Conservation (phyloP, 1,140 invertebrate genomes). For the Aporrectodea caliginosa region DNA sequence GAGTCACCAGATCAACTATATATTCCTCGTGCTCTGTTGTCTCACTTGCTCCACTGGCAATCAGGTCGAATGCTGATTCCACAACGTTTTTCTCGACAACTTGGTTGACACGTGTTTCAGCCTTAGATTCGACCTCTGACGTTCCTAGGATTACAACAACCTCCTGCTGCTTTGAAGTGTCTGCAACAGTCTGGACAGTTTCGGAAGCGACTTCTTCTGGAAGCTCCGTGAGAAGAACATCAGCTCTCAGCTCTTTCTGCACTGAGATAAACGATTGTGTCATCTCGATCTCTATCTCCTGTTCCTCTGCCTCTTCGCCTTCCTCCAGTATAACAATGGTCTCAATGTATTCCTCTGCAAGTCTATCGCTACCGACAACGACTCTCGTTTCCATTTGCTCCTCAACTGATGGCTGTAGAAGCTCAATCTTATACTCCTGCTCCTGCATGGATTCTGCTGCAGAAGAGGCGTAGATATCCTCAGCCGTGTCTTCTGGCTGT, state of each 20-base stretch:
- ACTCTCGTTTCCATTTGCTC: not conserved
- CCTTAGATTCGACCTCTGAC: not conserved
- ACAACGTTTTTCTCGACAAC: not conserved
- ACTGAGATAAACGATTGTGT: not conserved
- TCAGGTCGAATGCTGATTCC: not conserved
- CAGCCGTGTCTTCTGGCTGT: not conserved
- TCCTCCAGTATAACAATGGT: not conserved
- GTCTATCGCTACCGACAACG: not conserved
- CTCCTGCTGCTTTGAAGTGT: not conserved
- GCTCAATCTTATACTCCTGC: not conserved
- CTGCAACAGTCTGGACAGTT: not conserved
- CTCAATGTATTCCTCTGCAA: not conserved
- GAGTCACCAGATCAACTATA: not conserved
- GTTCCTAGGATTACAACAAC: not conserved
- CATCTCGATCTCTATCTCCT: not conserved
- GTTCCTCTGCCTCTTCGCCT: not conserved
- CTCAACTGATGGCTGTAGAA: not conserved
- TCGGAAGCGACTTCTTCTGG: not conserved
- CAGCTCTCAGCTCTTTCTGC: not conserved
- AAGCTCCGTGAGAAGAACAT: not conserved
- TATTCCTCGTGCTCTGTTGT: not conserved
- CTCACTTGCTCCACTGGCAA: not conserved
- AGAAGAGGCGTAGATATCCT: not conserved
- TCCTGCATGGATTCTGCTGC: not conserved
- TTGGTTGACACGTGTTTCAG: not conserved